Base-by-base conservation (phyloP, 1,140 invertebrate genomes). In the Polypedilum pembai region DNA sequence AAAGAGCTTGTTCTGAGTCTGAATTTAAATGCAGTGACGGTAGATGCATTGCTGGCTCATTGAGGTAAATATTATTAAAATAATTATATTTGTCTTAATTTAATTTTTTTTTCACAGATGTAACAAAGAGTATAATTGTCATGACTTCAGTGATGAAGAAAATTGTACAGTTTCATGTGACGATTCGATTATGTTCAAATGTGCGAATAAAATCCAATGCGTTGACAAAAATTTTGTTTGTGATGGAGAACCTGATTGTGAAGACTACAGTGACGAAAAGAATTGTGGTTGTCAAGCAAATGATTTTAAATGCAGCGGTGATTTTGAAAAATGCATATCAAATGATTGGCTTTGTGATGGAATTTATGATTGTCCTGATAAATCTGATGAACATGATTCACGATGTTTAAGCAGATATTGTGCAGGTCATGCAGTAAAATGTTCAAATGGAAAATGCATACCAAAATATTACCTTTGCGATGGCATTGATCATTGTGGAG, bases 391-490 rank as follows among this genome's bases (percentile, higher is more conserved):
- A 75, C 17, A 74, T 7, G 73, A 81, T 73, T 84, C 65, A 21
- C n/a, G 65, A 20, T 69, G 65, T 20, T 18, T 69, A 18, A 21
- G 8, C 0, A n/a, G 65, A n/a, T 20, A 8, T 21, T 69, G 65
- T 10, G 20, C 65, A 4, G 65, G 65, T 0, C n/a, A 69, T 12
- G 65, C 65, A 40, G 45, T 66, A 8, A 24, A 40, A 75, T 83
- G 81, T 74, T 78, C 77, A 15, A 87, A 87, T 77, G 85, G 85
- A 24, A 87, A 87, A 77, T 91, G 90, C 76, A 89, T 91, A 73
- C 87, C 88, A 20, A 79, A 82, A 0, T 86, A 88, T 3, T 89
- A 88, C 85, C 85, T 88, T 3, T 92, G 91, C 78, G 90, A 88
- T 76, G 85, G 85, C 17, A 83, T 86, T 73, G 83, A 87, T 78